These are phyloP conservation scores for Leptogaster cylindrica DNA, from an alignment of 2,888 invertebrate species.

Conservation along the genomic window DNA sequence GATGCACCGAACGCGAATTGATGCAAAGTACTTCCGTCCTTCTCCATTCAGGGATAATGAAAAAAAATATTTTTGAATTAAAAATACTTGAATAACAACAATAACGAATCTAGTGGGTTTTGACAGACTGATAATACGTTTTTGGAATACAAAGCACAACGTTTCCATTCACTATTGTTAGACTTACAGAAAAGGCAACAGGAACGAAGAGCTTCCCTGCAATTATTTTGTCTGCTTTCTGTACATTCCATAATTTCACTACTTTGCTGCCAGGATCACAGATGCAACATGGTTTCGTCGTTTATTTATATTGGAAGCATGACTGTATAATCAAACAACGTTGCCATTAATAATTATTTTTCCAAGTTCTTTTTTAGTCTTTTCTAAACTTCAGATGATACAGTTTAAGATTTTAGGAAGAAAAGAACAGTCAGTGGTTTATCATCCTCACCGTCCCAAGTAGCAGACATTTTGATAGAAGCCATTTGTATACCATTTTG, in stretches of 20 bases:
- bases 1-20: background rate
- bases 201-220: background rate
- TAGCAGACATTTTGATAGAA: conserved; percentile 37
- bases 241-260: no score
- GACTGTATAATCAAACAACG: background rate
- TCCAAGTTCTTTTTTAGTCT: conserved; percentile 29
- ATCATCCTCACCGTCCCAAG: conserved; percentile 1
- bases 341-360: background rate
- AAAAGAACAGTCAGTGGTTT: no score
- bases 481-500: conserved; percentile 2
- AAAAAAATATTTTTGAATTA: conserved; percentile 19
- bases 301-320: no score
- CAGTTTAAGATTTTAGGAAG: no score
- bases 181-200: background rate
- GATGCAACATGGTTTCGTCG: no score
- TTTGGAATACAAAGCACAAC: conserved; percentile 2
- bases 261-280: no score
- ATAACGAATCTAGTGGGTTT: conserved; percentile 8
- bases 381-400: background rate
- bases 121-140: background rate
- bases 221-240: no score
- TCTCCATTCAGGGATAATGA: conserved; percentile 1
- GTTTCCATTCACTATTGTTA: background rate
- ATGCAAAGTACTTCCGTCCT: background rate
- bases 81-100: conserved; percentile 28